Conservation (phyloP, 2,888 invertebrate species). For the Nomada hirtipes region DNA sequence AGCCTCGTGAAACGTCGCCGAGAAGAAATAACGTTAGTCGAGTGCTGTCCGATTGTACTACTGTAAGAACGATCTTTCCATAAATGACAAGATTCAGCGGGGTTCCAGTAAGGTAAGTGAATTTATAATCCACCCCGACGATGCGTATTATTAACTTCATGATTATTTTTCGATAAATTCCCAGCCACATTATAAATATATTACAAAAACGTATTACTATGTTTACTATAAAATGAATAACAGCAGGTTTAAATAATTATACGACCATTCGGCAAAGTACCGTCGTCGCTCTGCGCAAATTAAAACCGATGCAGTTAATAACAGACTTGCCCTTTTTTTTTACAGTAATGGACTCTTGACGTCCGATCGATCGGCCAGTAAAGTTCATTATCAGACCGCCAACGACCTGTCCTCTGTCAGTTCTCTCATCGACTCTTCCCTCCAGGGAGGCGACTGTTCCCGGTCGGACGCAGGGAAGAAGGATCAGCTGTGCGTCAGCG, state of each 20-base stretch:
- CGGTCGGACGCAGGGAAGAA: not conserved
- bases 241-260: too few species aligned
- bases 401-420: not conserved
- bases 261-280: too few species aligned
- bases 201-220: too few species aligned
- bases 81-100: too few species aligned
- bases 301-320: not conserved
- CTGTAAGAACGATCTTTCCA: too few species aligned
- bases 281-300: not conserved
- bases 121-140: too few species aligned
- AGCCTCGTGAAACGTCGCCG: slow-evolving; percentile 3
- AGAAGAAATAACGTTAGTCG: not conserved
- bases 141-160: too few species aligned
- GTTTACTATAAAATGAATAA: too few species aligned
- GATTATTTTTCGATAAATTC: too few species aligned
- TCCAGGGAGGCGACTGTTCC: not conserved
- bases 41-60: not conserved
- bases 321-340: not conserved
- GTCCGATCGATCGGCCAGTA: not conserved
- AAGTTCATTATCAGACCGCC: not conserved
- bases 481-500: slow-evolving; percentile 27
- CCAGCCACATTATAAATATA: too few species aligned
- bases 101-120: too few species aligned
- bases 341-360: too few species aligned
- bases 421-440: slow-evolving; percentile 18